phyloP scores from a whole-genome alignment of 2,113 vertebrate species.

The Lonchura striata region DNA sequence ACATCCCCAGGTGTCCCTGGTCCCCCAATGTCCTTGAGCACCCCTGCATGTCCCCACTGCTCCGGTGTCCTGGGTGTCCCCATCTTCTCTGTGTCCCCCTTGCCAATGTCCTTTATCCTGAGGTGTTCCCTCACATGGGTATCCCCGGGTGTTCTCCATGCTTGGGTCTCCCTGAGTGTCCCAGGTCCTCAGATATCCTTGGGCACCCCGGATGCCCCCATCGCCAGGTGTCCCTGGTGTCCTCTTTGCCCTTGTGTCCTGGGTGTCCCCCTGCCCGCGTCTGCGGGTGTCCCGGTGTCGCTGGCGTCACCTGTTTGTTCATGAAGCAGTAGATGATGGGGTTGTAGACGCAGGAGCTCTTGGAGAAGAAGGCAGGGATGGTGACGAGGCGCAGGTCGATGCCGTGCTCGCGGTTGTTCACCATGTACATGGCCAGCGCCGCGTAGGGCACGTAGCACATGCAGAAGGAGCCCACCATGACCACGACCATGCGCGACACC shows the following conservation, averaged over 20 bases:
- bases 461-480: slow-evolving; percentile 83
- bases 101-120: background rate
- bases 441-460: slow-evolving; percentile 81
- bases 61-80: background rate
- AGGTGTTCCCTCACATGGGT: background rate
- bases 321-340: slow-evolving; percentile 86
- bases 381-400: slow-evolving; percentile 80
- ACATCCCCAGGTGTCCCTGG: background rate
- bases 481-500: slow-evolving; percentile 82
- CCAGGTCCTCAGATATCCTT: background rate
- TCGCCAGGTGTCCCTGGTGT: background rate
- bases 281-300: fast-evolving
- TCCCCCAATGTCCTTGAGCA: background rate
- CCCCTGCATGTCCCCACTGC: fast-evolving
- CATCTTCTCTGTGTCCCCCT: background rate
- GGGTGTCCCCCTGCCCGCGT: fast-evolving
- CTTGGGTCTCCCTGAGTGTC: background rate
- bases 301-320: slow-evolving; percentile 81
- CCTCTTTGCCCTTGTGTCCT: background rate
- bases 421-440: slow-evolving; percentile 74
- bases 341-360: slow-evolving; percentile 84
- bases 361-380: slow-evolving; percentile 83
- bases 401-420: slow-evolving; percentile 65
- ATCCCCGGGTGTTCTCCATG: too few relatives aligned
- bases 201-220: background rate